These are phyloP conservation scores for Gobio occitaniae DNA, from an alignment of 2,797 vertebrate species.

Conservation along the genomic window DNA sequence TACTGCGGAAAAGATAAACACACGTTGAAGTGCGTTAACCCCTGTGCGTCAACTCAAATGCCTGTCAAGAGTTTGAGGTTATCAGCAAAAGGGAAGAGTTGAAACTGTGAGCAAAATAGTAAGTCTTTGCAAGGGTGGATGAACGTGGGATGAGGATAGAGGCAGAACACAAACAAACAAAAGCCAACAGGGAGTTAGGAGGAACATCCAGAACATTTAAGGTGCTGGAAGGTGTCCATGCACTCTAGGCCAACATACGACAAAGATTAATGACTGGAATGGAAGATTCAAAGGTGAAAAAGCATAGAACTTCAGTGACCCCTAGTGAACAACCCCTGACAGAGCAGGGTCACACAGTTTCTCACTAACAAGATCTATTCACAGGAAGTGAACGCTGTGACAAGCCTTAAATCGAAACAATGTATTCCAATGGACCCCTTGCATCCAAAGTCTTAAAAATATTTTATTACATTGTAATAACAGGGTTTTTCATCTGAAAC, in stretches of 20 bases:
- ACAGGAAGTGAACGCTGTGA: background rate
- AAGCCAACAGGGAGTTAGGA: constrained; percentile 33
- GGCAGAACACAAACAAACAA: constrained; percentile 37
- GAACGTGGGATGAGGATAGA: constrained; percentile 22
- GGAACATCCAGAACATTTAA: constrained; percentile 49
- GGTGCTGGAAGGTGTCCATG: constrained; percentile 36
- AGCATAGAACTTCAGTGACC: constrained; percentile 70
- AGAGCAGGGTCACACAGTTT: background rate
- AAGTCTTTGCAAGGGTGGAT: constrained; percentile 7
- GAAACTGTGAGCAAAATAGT: background rate
- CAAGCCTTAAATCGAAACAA: background rate
- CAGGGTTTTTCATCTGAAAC: background rate
- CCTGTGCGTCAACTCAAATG: background rate
- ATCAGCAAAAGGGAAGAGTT: background rate
- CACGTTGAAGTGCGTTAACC: constrained; percentile 24
- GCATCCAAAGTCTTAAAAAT: background rate
- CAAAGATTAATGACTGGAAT: constrained; percentile 38
- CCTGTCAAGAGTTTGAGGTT: constrained; percentile 20
- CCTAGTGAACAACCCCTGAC: constrained; percentile 60
- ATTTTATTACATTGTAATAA: background rate
- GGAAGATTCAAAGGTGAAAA: background rate
- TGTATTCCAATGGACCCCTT: background rate
- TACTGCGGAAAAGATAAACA: constrained; percentile 23
- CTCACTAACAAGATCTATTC: background rate
- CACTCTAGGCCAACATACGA: constrained; percentile 31